Conservation (phyloP, 2,888 invertebrate genomes). For the Eristalis intricaria region DNA sequence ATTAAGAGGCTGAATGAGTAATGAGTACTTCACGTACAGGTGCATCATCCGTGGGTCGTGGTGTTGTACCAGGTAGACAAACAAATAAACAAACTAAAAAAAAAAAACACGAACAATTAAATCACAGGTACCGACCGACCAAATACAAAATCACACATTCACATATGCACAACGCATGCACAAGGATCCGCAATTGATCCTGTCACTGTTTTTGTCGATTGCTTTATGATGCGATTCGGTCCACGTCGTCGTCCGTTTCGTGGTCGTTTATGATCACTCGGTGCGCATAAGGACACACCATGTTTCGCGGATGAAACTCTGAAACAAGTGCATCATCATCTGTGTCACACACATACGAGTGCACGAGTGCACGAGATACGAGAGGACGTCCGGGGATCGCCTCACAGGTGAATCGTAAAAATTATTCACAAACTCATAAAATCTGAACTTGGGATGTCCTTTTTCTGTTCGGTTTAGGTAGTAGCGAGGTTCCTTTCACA, state of each 20-base stretch:
- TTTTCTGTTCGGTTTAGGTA: neutral
- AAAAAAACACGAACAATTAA: neutral
- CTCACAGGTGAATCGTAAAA: neutral
- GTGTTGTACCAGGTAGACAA: conserved; percentile 38
- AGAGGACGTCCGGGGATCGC: conserved; percentile 12
- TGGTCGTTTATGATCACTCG: conserved; percentile 11
- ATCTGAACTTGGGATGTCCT: neutral
- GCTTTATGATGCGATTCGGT: conserved; percentile 32
- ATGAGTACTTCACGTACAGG: conserved; percentile 39
- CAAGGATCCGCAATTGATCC: conserved; percentile 42
- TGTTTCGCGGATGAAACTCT: conserved; percentile 36
- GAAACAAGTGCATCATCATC: neutral
- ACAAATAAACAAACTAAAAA: neutral
- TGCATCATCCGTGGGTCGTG: conserved; percentile 30
- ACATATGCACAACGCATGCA: conserved; percentile 27
- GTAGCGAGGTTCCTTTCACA: neutral
- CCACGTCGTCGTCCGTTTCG: too few relatives aligned
- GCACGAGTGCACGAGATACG: neutral
- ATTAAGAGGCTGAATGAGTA: conserved; percentile 31
- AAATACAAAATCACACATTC: conserved; percentile 29
- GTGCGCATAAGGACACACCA: conserved; percentile 20
- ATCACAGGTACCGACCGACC: conserved; percentile 56
- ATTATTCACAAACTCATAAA: neutral
- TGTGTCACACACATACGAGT: neutral
- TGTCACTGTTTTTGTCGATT: conserved; percentile 26